phyloP scores from a whole-genome alignment of 2,113 vertebrate genomes.

The Thunnus maccoyii region DNA sequence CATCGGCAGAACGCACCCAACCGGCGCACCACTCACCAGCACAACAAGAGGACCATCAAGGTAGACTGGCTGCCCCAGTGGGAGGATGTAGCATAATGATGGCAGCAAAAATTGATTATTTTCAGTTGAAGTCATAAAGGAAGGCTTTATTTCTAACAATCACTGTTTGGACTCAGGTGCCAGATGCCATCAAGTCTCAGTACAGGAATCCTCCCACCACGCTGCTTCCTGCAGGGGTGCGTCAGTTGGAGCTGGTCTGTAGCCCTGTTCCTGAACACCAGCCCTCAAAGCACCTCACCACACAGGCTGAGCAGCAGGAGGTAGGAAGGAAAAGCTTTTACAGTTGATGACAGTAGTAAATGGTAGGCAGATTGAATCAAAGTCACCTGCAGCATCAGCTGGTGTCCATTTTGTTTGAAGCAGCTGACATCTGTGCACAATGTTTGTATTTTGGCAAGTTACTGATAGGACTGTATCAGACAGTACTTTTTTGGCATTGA shows the following conservation, averaged over 20 bases:
- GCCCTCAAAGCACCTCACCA: conserved; percentile 91
- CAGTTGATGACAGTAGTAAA: no score
- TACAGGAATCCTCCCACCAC: conserved; percentile 93
- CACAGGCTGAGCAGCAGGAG: conserved; percentile 95
- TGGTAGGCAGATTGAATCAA: no score
- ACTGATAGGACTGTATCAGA: no score
- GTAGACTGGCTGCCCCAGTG: conserved; percentile 70
- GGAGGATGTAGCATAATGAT: background rate
- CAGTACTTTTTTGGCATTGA: no score
- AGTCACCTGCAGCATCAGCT: no score
- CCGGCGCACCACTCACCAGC: conserved; percentile 86
- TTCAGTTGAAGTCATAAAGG: no score
- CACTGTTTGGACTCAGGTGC: conserved; percentile 87
- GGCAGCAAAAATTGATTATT: no score
- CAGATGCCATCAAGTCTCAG: conserved; percentile 97
- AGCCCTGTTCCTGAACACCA: conserved; percentile 89
- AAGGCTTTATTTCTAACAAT: background rate
- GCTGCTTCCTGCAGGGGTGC: conserved; percentile 91
- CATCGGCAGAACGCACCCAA: conserved; percentile 94
- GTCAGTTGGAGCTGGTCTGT: conserved; percentile 95
- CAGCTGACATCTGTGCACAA: no score
- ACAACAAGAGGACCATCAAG: conserved; percentile 92
- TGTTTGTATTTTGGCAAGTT: no score
- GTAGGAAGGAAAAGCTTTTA: conserved; percentile 73
- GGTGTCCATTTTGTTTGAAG: background rate